Evolutionary conservation across 2,888 invertebrate genomes (phyloP), one percentile per base, ranked within the genome.

Genomic region (Cepaea hortensis): DNA sequence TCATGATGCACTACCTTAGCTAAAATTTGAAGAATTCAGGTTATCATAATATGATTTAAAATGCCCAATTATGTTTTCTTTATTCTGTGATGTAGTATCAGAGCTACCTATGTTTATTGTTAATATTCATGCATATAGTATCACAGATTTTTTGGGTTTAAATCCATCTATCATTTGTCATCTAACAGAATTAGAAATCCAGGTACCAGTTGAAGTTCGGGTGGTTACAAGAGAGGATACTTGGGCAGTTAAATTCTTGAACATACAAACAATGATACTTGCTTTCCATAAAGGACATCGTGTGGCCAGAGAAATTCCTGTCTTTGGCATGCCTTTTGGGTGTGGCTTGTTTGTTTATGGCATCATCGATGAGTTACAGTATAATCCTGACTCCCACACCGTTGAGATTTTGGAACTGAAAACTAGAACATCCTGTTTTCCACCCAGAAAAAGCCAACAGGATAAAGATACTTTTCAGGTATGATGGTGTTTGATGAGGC

Each of bases 311-410:
- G 93, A 93, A 87, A 89, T 93, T 11, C 93, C 93, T 0, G 91
- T 94, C 68, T 94, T 94, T 90, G 94, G 94, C 1, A 88, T 91
- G 23, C 93, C 93, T 23, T 93, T 92, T 87, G 90, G 89, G 1
- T 88, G 90, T 23, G 92, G 91, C 72, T 88, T 92, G 18, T 92
- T 93, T 81, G 84, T 93, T 73, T 91, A 92, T 68, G 94, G 94
- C 1, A 87, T 93, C 23, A 92, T 93, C 55, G 94, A 94, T 88
- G 93, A 94, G 87, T 90, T 94, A 3, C 87, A 91, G 18, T 93
- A 93, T 88, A 92, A 94, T 84, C 90, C 91, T n/a, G 90, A 91
- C n/a, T 88, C 87, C 0, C 93, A 92, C 85, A 88, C 90, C 13
- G 87, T 93, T 77, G 91, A 91, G 80, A 88, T 94, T 72, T 87